Conservation (phyloP, 92 coral and sea anemone genomes). For the Nematostella vectensis region DNA sequence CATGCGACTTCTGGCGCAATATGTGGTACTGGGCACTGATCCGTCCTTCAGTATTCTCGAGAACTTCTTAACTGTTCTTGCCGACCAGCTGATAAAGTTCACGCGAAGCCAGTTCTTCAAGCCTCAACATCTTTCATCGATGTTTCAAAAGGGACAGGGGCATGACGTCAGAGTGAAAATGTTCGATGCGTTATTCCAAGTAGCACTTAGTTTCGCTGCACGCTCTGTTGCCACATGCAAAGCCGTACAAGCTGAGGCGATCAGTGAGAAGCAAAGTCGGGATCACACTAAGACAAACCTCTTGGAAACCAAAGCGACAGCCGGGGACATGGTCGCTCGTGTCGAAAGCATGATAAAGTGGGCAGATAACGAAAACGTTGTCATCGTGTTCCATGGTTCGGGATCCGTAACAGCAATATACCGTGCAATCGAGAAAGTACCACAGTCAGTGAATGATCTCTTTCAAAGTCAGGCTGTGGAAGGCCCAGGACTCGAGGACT, state of each 20-base stretch:
- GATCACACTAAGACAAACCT: slow-evolving; percentile 52
- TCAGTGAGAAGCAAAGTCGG: slow-evolving; percentile 45
- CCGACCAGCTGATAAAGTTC: slow-evolving; percentile 86
- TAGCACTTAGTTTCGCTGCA: slow-evolving; percentile 84
- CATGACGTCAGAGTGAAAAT: slow-evolving; percentile 74
- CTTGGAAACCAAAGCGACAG: slow-evolving; percentile 25
- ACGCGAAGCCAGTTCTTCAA: slow-evolving; percentile 73
- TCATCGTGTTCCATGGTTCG: slow-evolving; percentile 71
- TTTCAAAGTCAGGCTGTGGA: slow-evolving; percentile 58
- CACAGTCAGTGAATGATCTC: slow-evolving; percentile 52
- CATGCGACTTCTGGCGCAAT: slow-evolving; percentile 43
- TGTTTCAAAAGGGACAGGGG: slow-evolving; percentile 53
- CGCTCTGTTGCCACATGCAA: slow-evolving; percentile 78
- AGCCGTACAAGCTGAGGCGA: slow-evolving; percentile 51
- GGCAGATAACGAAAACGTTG: slow-evolving; percentile 84
- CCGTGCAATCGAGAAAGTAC: slow-evolving; percentile 56
- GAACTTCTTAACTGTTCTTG: slow-evolving; percentile 73
- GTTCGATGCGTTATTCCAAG: slow-evolving; percentile 80
- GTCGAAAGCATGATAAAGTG: slow-evolving; percentile 92
- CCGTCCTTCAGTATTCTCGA: slow-evolving; percentile 61
- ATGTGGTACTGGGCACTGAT: slow-evolving; percentile 63
- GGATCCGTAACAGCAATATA: slow-evolving; percentile 77
- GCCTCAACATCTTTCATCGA: slow-evolving; percentile 48
- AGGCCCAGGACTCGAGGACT: slow-evolving; percentile 60
- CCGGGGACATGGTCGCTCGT: slow-evolving; percentile 74